Base-by-base conservation (phyloP, 1,140 invertebrate species). In the Polyergus mexicanus region DNA sequence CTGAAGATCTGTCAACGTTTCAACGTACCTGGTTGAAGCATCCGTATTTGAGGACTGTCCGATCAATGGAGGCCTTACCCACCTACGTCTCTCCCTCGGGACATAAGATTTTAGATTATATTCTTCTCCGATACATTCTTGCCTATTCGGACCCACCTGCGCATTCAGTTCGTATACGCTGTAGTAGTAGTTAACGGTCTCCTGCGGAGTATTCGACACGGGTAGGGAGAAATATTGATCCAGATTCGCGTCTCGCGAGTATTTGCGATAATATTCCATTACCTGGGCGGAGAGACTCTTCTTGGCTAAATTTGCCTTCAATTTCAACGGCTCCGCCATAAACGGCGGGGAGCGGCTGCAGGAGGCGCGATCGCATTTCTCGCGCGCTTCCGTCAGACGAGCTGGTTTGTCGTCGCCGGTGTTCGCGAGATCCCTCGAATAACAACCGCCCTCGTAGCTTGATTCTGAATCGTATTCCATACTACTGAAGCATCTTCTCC, bases 391-490 rank as follows among this genome's bases (percentile, higher is more conserved):
- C 38, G 71, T 90, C 32, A 63, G 54, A 60, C 75, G 76, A 19
- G 77, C 19, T 16, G 44, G 58, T 41, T 86, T 71, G 8, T 90
- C 74, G 44, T 47, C 13, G 11, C 13, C 38, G 90, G 25, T 51
- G 16, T 66, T 56, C 84, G 92, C 88, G 8, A 85, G 71, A 44
- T 93, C 90, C 72, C 74, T 91, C 75, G 88, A 38, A 7, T 41
- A 35, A 78, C 86, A 75, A 6, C 47, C 47, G 63, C 86, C 89
- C 62, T 94, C 93, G 69, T 92, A 92, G 72, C 92, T 94, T 22
- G 93, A 93, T 28, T 91, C 93, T 41, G 93, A 94, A 88, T 95
- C 93, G 91, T 93, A 94, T 81, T 95, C 93, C 94, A 95, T 94
- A 62, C 78, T 81, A 25, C 25, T 22, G 54, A 19, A 16, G 38